A percentile compares a stretch with the other conserved stretches of the same genome.
Evolutionary conservation across 2,113 vertebrate species (phyloP).

Genomic region (Hipposideros armiger): DNA sequence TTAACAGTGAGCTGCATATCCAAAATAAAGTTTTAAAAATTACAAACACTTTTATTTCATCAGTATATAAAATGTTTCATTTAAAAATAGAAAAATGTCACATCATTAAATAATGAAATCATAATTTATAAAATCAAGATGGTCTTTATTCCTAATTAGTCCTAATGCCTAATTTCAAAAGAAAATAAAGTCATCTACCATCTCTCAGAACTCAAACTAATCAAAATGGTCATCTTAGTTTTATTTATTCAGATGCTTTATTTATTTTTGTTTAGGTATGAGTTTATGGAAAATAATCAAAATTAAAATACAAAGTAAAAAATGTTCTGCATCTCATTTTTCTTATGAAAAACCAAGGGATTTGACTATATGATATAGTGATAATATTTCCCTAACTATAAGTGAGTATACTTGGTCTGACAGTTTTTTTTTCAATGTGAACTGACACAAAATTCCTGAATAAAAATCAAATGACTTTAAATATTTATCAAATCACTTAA

Average conservation of each 20-base stretch:
- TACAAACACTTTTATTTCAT: slow-evolving; percentile 14
- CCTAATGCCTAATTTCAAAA: neutral
- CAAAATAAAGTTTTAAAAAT: slow-evolving; percentile 75
- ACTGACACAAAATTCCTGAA: neutral
- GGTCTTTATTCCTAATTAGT: neutral
- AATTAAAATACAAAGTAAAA: slow-evolving; percentile 32
- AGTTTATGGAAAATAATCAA: neutral
- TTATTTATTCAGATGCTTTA: slow-evolving; percentile 19
- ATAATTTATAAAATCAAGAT: neutral
- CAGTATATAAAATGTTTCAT: neutral
- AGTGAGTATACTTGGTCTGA: neutral
- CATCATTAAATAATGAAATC: neutral
- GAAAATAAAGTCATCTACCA: neutral
- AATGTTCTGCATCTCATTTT: slow-evolving; percentile 2
- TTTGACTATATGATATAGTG: neutral
- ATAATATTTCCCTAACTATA: neutral
- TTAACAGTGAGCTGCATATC: slow-evolving; percentile 95
- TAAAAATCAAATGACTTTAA: neutral
- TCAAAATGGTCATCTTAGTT: neutral
- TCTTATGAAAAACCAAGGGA: neutral
- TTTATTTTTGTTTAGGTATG: slow-evolving; percentile 12
- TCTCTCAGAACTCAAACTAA: neutral
- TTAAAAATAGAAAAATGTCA: neutral
- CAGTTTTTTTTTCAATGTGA: slow-evolving; percentile 6
- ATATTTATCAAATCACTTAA: slow-evolving; percentile 3